These are phyloP conservation scores for Ganaspis brasiliensis DNA, from an alignment of 2,888 invertebrate species.

Conservation along the genomic window DNA sequence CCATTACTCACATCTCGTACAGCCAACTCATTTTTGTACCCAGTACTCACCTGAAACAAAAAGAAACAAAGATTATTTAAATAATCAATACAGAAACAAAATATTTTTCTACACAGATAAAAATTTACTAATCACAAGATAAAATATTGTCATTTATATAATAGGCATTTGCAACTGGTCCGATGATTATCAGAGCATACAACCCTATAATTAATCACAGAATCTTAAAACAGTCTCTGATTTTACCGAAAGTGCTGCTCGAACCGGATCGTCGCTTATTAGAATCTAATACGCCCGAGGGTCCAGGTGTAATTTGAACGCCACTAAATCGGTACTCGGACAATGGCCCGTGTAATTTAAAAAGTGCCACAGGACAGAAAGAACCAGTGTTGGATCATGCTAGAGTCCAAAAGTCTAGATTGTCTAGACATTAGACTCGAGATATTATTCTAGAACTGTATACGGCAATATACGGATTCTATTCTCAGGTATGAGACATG, in stretches of 20 bases:
- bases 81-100: too few relatives aligned
- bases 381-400: constrained; percentile 11
- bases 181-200: not conserved
- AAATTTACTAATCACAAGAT: too few relatives aligned
- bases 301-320: constrained; percentile 20
- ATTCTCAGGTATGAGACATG: constrained; percentile 50
- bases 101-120: too few relatives aligned
- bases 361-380: constrained; percentile 41
- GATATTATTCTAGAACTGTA: constrained; percentile 51
- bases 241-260: not conserved
- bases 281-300: constrained; percentile 17
- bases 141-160: not conserved
- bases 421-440: constrained; percentile 39
- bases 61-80: too few relatives aligned
- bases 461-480: constrained; percentile 43
- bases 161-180: not conserved
- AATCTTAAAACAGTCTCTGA: not conserved
- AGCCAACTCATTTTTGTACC: too few relatives aligned
- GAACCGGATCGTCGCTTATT: constrained; percentile 9
- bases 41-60: too few relatives aligned
- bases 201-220: constrained; percentile 22
- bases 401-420: not conserved
- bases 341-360: constrained; percentile 61
- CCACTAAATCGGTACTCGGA: constrained; percentile 44
- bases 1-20: not conserved